These are phyloP conservation scores for Macrosteles quadrilineatus DNA, from an alignment of 1,140 invertebrate genomes.

Conservation along the genomic window DNA sequence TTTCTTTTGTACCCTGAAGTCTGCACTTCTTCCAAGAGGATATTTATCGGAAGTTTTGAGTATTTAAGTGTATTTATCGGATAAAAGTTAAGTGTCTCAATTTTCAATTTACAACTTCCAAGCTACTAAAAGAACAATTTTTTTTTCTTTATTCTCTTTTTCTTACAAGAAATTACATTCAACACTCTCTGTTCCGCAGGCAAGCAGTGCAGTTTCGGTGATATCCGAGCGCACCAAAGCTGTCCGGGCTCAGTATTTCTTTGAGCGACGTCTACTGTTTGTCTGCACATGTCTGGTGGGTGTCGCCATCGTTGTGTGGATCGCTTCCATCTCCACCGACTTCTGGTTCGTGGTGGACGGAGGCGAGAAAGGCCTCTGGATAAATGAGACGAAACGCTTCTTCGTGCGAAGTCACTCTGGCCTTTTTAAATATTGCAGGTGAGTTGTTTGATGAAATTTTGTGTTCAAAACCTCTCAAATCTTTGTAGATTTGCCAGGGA, in stretches of 20 bases:
- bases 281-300: conserved; percentile 67
- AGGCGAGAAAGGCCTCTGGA: conserved; percentile 56
- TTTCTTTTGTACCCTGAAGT: no score
- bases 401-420: conserved; percentile 64
- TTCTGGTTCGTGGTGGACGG: conserved; percentile 68
- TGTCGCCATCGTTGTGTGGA: conserved; percentile 68
- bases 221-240: conserved; percentile 7
- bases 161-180: no score
- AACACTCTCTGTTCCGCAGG: conserved; percentile 1
- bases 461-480: background rate
- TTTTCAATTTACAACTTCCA: no score
- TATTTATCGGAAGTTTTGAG: no score
- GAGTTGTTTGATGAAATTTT: conserved; percentile 11
- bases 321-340: conserved; percentile 70
- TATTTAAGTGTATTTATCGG: background rate
- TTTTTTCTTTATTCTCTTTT: background rate
- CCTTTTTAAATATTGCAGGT: conserved; percentile 66
- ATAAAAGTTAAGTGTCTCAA: background rate
- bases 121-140: no score
- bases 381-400: conserved; percentile 57
- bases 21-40: no score
- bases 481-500: no score
- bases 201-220: conserved; percentile 14
- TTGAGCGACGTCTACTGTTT: conserved; percentile 69
- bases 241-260: conserved; percentile 46